Percentiles rank a stretch among this genome's conserved stretches.
Conservation (phyloP, 2,888 invertebrate species). For the Acleris emargana region DNA sequence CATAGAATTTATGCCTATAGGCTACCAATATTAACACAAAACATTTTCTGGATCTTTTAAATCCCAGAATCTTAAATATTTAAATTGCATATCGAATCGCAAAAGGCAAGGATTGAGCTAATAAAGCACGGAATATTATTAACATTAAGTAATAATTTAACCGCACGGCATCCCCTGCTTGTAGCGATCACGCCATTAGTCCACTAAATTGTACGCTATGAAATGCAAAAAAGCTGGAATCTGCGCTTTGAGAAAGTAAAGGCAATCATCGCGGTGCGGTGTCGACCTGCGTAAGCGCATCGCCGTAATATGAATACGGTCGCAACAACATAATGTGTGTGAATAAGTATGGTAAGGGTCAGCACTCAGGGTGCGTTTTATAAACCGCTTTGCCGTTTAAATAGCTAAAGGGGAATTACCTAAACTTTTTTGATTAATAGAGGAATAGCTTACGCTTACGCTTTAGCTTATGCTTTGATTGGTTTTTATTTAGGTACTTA, state of each 20-base stretch:
- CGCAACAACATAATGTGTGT: conserved; percentile 33
- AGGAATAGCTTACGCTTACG: too few species aligned
- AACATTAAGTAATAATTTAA: conserved; percentile 55
- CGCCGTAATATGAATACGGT: conserved; percentile 40
- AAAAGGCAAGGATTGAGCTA: conserved; percentile 48
- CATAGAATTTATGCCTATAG: neutral
- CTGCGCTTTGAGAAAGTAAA: conserved; percentile 45
- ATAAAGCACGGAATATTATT: conserved; percentile 52
- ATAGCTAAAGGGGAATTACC: too few species aligned
- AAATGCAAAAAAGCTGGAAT: conserved; percentile 67
- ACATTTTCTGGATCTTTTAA: conserved; percentile 7
- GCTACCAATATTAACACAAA: neutral
- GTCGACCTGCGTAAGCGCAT: conserved; percentile 43
- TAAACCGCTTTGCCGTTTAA: neutral
- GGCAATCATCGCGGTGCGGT: conserved; percentile 44
- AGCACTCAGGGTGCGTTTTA: conserved; percentile 2
- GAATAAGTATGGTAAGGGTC: conserved; percentile 21
- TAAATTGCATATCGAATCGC: conserved; percentile 39
- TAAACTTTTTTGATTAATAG: too few species aligned
- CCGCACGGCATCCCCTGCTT: conserved; percentile 53
- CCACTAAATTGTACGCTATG: conserved; percentile 68
- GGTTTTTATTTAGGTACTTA: too few species aligned
- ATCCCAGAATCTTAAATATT: conserved; percentile 34
- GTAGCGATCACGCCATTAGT: conserved; percentile 65
- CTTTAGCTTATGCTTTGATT: too few species aligned